Evolutionary conservation across 2,797 vertebrate genomes (phyloP).

Genomic region (Thalassophryne amazonica): DNA sequence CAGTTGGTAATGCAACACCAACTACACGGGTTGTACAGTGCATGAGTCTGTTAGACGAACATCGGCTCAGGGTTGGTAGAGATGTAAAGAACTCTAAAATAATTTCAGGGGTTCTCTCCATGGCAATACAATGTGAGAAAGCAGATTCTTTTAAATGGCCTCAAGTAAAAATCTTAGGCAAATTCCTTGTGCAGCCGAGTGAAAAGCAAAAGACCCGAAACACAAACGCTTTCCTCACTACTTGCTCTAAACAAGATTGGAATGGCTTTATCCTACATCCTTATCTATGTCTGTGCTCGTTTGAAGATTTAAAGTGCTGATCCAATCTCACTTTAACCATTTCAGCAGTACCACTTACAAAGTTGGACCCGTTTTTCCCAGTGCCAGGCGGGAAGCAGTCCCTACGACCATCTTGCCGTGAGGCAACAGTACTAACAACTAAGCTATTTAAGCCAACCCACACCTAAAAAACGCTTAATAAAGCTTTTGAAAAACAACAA

Average conservation of each 20-base stretch:
- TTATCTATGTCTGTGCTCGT: constrained; percentile 2
- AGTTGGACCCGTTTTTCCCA: no score
- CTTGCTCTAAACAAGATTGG: not conserved
- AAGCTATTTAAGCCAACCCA: no score
- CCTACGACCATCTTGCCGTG: no score
- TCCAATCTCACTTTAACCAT: not conserved
- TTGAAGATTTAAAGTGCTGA: constrained; percentile 11
- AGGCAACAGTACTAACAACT: no score
- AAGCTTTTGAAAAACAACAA: no score
- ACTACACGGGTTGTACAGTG: not conserved
- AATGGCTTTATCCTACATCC: not conserved
- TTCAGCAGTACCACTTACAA: no score
- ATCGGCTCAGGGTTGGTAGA: not conserved
- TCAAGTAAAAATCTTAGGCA: not conserved
- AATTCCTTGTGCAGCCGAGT: not conserved
- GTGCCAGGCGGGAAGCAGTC: no score
- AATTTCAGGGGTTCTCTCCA: not conserved
- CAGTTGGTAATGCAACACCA: no score
- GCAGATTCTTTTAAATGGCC: no score
- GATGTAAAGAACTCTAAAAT: not conserved
- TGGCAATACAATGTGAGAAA: constrained; percentile 1
- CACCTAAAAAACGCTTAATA: no score
- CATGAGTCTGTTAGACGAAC: constrained; percentile 3
- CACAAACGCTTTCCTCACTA: not conserved
- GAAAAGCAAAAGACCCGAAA: not conserved